Conservation (phyloP, 2,113 vertebrate genomes). For the Carassius auratus region DNA sequence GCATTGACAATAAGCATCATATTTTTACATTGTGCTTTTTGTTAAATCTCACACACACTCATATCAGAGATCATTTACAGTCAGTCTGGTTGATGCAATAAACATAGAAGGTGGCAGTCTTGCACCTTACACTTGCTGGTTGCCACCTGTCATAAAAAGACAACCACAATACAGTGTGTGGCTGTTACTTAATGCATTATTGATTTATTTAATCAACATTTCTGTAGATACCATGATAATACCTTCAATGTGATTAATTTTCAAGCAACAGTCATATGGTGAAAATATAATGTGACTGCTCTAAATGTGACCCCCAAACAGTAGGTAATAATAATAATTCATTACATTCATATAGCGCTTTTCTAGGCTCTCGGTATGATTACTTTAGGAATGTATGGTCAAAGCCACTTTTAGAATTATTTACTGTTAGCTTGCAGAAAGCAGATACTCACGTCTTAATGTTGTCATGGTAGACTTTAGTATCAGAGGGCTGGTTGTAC, state of each 20-base stretch:
- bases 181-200: background rate
- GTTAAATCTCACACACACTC: background rate
- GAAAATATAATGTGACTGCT: background rate
- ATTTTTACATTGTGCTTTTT: background rate
- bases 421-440: background rate
- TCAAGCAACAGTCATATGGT: background rate
- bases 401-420: background rate
- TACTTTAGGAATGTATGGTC: background rate
- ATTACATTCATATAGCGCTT: too few relatives aligned
- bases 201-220: too few relatives aligned
- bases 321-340: background rate
- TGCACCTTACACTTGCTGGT: too few relatives aligned
- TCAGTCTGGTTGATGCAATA: too few relatives aligned
- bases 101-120: too few relatives aligned
- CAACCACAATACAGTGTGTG: background rate
- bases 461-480: slow-evolving; percentile 99
- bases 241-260: too few relatives aligned
- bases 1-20: background rate
- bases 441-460: slow-evolving; percentile 95
- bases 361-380: background rate
- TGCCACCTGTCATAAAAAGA: background rate
- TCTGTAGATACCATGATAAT: too few relatives aligned
- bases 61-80: background rate
- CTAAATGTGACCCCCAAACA: background rate
- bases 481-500: slow-evolving; percentile 98